Conservation (phyloP, 2,797 vertebrate genomes). For the Argyrosomus regius region DNA sequence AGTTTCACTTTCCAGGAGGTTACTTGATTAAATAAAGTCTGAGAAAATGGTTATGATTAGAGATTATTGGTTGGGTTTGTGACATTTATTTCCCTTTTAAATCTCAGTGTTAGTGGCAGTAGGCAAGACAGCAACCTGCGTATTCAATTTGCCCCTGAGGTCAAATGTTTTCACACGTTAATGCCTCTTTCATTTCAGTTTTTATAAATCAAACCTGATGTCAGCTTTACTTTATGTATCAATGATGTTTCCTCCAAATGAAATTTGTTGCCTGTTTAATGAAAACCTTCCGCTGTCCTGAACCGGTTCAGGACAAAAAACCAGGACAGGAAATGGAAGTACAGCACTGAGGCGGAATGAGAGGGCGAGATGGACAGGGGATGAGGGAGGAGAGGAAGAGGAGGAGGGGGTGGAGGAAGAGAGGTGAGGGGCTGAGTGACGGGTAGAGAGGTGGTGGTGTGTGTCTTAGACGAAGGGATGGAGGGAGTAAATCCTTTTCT, state of each 20-base stretch:
- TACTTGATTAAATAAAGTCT: neutral
- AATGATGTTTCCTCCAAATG: neutral
- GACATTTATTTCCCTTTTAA: neutral
- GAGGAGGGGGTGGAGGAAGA: neutral
- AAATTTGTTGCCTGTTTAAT: neutral
- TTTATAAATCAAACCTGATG: constrained; percentile 2
- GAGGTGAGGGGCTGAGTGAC: constrained; percentile 64
- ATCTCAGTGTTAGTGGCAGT: neutral
- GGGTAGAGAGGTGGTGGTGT: constrained; percentile 64
- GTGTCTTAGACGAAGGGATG: constrained; percentile 71
- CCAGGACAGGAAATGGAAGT: constrained; percentile 22
- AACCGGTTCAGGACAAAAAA: constrained; percentile 1
- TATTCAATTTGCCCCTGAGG: neutral
- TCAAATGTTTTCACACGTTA: constrained; percentile 6
- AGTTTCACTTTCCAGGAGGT: neutral
- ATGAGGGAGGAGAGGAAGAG: constrained; percentile 33
- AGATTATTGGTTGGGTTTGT: too few species aligned
- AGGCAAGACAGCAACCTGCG: neutral
- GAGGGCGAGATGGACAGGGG: constrained; percentile 32
- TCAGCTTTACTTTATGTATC: constrained; percentile 1
- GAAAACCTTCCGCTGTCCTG: neutral
- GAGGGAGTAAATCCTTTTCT: constrained; percentile 87
- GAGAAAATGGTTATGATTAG: neutral
- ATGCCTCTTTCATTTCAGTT: neutral
- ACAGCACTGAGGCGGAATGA: constrained; percentile 11